A percentile compares a stretch with the other conserved stretches of the same genome.
These are phyloP conservation scores for Brachionus koreanus DNA, from an alignment of 1,140 invertebrate genomes.

Conservation along the genomic window DNA sequence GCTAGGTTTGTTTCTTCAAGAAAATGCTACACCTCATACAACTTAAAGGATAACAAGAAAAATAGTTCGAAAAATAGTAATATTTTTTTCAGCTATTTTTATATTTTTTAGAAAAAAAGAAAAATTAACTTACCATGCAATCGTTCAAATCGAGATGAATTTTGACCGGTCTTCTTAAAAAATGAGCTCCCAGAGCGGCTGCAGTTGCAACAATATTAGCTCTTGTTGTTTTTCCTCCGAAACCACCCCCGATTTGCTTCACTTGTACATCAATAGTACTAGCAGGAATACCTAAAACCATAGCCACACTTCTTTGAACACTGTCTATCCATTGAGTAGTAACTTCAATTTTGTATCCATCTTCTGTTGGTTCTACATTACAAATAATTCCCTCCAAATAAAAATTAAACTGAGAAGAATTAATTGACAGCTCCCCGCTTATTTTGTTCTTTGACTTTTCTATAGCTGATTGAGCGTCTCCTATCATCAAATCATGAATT, in stretches of 20 bases:
- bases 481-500: conserved; percentile 46
- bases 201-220: conserved; percentile 60
- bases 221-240: conserved; percentile 88
- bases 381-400: conserved; percentile 79
- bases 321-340: conserved; percentile 78
- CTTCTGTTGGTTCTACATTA: conserved; percentile 69
- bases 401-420: conserved; percentile 90
- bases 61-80: too few relatives aligned
- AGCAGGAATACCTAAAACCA: conserved; percentile 68
- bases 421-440: conserved; percentile 71
- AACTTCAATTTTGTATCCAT: conserved; percentile 73
- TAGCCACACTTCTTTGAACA: conserved; percentile 67
- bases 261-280: conserved; percentile 68
- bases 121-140: conserved; percentile 11
- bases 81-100: too few relatives aligned
- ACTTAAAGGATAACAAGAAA: too few relatives aligned
- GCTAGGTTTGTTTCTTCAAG: too few relatives aligned
- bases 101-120: too few relatives aligned
- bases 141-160: conserved; percentile 27
- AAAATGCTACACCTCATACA: too few relatives aligned
- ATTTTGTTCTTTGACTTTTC: conserved; percentile 55
- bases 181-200: conserved; percentile 60
- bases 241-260: conserved; percentile 83
- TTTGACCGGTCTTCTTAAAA: conserved; percentile 33
- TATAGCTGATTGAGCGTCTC: conserved; percentile 44